A percentile compares a stretch with the other conserved stretches of the same genome.
phyloP scores from a whole-genome alignment of 1,140 invertebrate genomes.

The Sinella curviseta region DNA sequence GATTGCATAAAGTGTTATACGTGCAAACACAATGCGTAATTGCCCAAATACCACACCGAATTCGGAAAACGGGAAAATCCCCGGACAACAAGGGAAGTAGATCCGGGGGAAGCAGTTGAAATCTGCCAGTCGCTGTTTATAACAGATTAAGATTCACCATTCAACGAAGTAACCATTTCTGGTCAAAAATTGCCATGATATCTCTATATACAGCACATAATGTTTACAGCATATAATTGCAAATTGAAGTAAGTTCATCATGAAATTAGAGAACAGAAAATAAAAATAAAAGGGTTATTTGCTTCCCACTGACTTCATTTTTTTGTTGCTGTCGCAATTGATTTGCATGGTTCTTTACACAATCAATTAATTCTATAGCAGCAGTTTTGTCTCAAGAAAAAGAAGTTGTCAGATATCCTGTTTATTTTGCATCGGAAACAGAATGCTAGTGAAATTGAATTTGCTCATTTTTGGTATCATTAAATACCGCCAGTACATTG shows the following conservation, averaged over 20 bases:
- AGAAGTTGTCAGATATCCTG: slow-evolving; percentile 49
- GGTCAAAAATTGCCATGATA: not conserved
- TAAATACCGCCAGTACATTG: slow-evolving; percentile 58
- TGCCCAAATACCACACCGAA: not conserved
- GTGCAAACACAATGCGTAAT: not conserved
- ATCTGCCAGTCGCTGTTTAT: not conserved
- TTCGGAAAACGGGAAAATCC: not conserved
- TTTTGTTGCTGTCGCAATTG: not conserved
- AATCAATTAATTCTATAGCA: slow-evolving; percentile 45
- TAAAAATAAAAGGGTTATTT: not conserved
- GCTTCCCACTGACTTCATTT: not conserved
- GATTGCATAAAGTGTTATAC: not conserved
- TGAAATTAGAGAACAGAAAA: not conserved
- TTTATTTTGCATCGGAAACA: slow-evolving; percentile 56
- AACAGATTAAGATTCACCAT: not conserved
- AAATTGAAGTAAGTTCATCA: not conserved
- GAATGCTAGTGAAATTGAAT: slow-evolving; percentile 58
- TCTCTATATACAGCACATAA: not conserved
- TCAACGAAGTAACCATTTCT: not conserved
- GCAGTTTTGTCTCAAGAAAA: slow-evolving; percentile 51
- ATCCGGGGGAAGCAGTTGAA: not conserved
- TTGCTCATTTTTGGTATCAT: slow-evolving; percentile 58
- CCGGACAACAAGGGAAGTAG: not conserved
- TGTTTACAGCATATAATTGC: not conserved
- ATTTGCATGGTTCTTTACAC: not conserved